Conservation (phyloP, 2,113 vertebrate genomes). For the Pelobates fuscus region DNA sequence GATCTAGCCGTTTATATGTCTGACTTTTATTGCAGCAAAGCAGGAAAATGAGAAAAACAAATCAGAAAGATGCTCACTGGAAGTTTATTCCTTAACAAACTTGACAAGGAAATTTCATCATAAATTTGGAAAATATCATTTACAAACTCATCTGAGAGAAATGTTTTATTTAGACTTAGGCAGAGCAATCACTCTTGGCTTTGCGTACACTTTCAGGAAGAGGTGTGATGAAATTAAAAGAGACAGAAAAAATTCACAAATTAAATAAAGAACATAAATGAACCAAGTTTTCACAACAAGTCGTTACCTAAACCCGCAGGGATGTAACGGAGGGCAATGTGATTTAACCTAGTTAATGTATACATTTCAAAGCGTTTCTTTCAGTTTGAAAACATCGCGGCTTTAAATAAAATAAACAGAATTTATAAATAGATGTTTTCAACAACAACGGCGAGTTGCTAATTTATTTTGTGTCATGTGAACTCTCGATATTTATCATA, state of each 20-base stretch:
- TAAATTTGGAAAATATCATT: slow-evolving; percentile 39
- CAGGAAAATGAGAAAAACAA: slow-evolving; percentile 20
- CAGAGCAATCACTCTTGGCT: slow-evolving; percentile 18
- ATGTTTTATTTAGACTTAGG: slow-evolving; percentile 40
- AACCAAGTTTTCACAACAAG: slow-evolving; percentile 24
- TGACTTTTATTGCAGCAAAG: slow-evolving; percentile 18
- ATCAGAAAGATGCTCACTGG: slow-evolving; percentile 4
- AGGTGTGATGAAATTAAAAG: slow-evolving; percentile 23
- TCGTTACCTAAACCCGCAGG: background rate
- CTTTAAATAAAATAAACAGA: too few relatives aligned
- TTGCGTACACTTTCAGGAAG: slow-evolving; percentile 8
- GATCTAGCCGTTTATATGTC: slow-evolving; percentile 17
- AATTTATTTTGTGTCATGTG: too few relatives aligned
- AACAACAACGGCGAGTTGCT: too few relatives aligned
- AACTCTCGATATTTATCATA: too few relatives aligned
- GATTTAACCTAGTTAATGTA: slow-evolving; percentile 13
- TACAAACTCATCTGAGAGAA: slow-evolving; percentile 34
- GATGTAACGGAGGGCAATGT: slow-evolving; percentile 14
- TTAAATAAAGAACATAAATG: slow-evolving; percentile 15
- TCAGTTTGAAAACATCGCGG: too few relatives aligned
- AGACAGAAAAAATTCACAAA: slow-evolving; percentile 1
- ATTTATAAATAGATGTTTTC: too few relatives aligned
- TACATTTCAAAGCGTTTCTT: slow-evolving; percentile 7
- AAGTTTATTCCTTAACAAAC: slow-evolving; percentile 23
- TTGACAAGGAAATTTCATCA: slow-evolving; percentile 39